These are phyloP conservation scores for Campylorhamphus procurvoides DNA, from an alignment of 2,113 vertebrate genomes.

Conservation along the genomic window DNA sequence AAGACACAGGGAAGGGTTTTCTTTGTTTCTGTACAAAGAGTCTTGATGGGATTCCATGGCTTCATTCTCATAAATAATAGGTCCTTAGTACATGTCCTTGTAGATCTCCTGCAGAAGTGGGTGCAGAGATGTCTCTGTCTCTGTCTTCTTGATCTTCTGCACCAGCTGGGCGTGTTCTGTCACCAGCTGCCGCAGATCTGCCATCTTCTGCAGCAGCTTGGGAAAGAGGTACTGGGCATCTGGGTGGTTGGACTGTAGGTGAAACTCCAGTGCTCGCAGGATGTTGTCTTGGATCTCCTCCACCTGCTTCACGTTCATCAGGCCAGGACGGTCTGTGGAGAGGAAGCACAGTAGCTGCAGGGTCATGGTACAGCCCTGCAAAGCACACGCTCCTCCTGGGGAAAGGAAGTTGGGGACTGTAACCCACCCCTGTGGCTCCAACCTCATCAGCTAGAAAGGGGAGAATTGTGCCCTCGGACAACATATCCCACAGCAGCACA, in stretches of 20 bases:
- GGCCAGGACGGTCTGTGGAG: slow-evolving; percentile 91
- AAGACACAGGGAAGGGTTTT: slow-evolving; percentile 47
- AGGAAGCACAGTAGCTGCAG: not conserved
- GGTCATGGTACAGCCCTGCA: not conserved
- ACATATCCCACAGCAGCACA: not conserved
- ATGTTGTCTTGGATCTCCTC: slow-evolving; percentile 97
- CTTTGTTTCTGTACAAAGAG: slow-evolving; percentile 52
- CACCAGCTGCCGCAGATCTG: slow-evolving; percentile 95
- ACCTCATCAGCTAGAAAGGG: not conserved
- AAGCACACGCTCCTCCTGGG: not conserved
- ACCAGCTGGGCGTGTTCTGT: slow-evolving; percentile 95
- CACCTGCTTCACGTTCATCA: slow-evolving; percentile 95
- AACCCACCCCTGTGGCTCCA: not conserved
- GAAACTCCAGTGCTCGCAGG: slow-evolving; percentile 91
- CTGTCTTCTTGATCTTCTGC: slow-evolving; percentile 98
- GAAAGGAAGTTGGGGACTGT: not conserved
- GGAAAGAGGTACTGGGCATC: slow-evolving; percentile 96
- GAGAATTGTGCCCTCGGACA: not conserved
- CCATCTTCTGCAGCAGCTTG: slow-evolving; percentile 99
- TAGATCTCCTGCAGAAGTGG: slow-evolving; percentile 98
- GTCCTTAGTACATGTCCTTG: slow-evolving; percentile 96
- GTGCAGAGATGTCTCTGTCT: slow-evolving; percentile 93
- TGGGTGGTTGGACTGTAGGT: slow-evolving; percentile 92
- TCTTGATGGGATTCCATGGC: slow-evolving; percentile 64
- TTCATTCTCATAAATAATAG: slow-evolving; percentile 65